Evolutionary conservation across 64 coral and sea anemone species (phyloP).

Genomic region (Trachythela sp.): DNA sequence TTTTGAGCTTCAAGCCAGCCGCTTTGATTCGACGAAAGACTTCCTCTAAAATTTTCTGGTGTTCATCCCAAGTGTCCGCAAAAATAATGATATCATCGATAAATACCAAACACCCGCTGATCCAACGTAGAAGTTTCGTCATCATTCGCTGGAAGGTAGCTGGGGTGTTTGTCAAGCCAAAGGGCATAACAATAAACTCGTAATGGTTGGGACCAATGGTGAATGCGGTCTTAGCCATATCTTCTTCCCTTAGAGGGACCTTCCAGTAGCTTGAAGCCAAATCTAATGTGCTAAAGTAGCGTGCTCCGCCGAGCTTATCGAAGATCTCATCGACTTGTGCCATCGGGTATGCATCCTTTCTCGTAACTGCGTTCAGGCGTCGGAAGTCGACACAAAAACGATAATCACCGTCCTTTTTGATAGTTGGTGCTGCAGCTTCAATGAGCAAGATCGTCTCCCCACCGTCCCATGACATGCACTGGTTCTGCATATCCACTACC

Average conservation of each 20-base stretch:
- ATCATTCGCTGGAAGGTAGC: not conserved
- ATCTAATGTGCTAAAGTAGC: not conserved
- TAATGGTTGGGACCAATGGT: not conserved
- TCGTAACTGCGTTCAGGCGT: not conserved
- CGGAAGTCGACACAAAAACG: conserved; percentile 3
- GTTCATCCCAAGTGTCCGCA: not conserved
- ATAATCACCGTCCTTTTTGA: not conserved
- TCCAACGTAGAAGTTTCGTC: not conserved
- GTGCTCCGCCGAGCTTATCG: not conserved
- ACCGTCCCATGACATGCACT: not conserved
- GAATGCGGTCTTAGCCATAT: not conserved
- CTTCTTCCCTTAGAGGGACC: not conserved
- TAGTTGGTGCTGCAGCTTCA: not conserved
- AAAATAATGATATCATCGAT: not conserved
- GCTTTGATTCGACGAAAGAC: not conserved
- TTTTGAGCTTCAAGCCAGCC: not conserved
- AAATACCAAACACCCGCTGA: not conserved
- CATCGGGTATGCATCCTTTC: not conserved
- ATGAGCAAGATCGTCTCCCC: not conserved
- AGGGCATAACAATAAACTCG: not conserved
- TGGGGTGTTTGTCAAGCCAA: not conserved
- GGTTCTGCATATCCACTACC: not conserved
- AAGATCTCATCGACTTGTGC: not conserved
- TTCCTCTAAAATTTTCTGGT: not conserved
- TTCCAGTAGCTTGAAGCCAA: not conserved